Percentiles rank a stretch among this genome's conserved stretches.
Evolutionary conservation across 2,888 invertebrate genomes (phyloP).

Genomic region (Marasmarcha lunaedactyla): DNA sequence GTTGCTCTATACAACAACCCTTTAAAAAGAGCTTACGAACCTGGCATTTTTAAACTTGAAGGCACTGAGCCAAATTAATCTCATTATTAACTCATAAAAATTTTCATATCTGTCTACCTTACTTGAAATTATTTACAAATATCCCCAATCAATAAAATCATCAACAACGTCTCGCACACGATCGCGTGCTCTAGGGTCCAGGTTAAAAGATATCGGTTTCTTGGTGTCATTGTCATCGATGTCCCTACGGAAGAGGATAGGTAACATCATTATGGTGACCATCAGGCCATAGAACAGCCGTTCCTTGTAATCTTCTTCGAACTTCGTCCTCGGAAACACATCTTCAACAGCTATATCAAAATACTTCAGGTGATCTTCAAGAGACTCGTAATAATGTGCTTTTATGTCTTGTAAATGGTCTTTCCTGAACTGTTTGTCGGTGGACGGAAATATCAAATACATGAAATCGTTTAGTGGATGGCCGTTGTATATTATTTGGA

Average conservation of each 20-base stretch:
- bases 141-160: conserved; percentile 13
- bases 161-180: conserved; percentile 26
- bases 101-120: no score
- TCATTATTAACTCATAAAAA: no score
- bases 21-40: no score
- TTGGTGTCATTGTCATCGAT: conserved; percentile 24
- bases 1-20: no score
- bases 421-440: conserved; percentile 29
- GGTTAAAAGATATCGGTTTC: conserved; percentile 17
- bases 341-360: conserved; percentile 25
- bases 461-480: conserved; percentile 29
- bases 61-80: no score
- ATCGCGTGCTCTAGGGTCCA: conserved; percentile 20
- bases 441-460: conserved; percentile 26
- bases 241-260: conserved; percentile 24
- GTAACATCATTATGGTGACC: conserved; percentile 19
- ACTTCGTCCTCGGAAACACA: conserved; percentile 25
- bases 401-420: conserved; percentile 25
- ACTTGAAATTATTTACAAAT: conserved; percentile 1
- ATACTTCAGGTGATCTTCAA: conserved; percentile 23
- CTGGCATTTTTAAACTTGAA: no score
- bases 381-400: conserved; percentile 24
- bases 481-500: conserved; percentile 28
- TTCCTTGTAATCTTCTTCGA: conserved; percentile 25
- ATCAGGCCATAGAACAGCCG: conserved; percentile 31